A percentile compares a stretch with the other conserved stretches of the same genome.
phyloP scores from a whole-genome alignment of 2,888 invertebrate species.

The Neria commutata region DNA sequence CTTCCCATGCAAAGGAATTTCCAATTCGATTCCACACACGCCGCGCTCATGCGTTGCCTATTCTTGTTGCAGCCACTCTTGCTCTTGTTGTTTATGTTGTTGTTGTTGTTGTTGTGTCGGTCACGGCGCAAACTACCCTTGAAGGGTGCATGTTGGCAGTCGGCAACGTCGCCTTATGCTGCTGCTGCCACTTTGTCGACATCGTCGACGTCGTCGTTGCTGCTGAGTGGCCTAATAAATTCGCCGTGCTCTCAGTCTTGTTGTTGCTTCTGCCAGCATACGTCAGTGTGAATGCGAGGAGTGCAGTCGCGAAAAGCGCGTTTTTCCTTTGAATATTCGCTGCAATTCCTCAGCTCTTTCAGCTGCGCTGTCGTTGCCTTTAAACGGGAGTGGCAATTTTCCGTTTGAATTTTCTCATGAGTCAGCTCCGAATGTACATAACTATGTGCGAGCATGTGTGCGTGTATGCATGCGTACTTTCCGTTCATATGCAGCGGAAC shows the following conservation, averaged over 20 bases:
- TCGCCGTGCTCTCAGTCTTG: neutral
- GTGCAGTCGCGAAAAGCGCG: neutral
- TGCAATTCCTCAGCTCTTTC: neutral
- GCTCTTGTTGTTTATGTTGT: neutral
- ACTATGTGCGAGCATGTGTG: neutral
- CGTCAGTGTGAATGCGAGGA: neutral
- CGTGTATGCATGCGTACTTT: neutral
- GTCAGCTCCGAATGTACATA: neutral
- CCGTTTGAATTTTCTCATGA: neutral
- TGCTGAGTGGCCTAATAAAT: constrained; percentile 9
- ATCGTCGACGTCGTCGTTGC: constrained; percentile 15
- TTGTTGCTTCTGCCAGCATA: neutral
- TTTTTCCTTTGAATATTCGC: neutral
- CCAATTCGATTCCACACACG: too few species aligned
- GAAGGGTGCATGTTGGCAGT: too few species aligned
- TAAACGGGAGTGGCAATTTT: neutral
- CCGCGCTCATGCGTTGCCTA: neutral
- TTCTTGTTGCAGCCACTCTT: neutral
- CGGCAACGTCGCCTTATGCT: too few species aligned
- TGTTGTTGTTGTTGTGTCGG: neutral
- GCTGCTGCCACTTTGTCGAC: constrained; percentile 20
- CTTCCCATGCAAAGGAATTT: neutral
- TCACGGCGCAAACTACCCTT: neutral
- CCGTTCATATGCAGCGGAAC: too few species aligned
- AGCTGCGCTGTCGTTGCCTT: neutral